Percentiles rank a stretch among this genome's conserved stretches.
Evolutionary conservation across 2,113 vertebrate species (phyloP).

Genomic region (Numenius arquata): DNA sequence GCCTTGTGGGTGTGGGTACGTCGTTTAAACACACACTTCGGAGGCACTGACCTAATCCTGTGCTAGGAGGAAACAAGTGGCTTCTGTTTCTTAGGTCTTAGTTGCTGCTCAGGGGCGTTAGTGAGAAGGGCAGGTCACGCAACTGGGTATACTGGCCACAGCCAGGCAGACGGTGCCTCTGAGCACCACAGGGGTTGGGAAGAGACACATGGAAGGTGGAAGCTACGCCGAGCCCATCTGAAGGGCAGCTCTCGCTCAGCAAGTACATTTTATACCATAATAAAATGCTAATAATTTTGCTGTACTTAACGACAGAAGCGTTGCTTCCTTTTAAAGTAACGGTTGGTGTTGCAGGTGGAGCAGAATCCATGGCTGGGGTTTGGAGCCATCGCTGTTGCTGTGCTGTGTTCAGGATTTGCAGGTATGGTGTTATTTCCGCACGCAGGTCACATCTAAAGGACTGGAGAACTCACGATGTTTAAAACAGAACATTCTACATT

Average conservation of each 20-base stretch:
- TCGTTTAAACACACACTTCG: neutral
- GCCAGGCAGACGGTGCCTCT: neutral
- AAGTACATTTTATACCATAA: neutral
- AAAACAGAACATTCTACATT: neutral
- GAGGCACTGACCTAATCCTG: neutral
- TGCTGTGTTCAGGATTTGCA: slow-evolving; percentile 97
- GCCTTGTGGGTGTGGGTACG: neutral
- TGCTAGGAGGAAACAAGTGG: neutral
- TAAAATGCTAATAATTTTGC: neutral
- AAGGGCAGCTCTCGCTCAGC: neutral
- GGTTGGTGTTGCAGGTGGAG: slow-evolving; percentile 81
- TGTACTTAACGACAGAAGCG: neutral
- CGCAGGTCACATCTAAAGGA: neutral
- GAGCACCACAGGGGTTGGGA: neutral
- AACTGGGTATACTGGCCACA: neutral
- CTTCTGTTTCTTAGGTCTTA: neutral
- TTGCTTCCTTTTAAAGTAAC: neutral
- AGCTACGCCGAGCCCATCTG: neutral
- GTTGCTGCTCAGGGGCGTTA: neutral
- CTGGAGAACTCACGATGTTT: neutral
- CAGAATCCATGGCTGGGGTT: slow-evolving; percentile 91
- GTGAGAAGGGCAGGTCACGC: neutral
- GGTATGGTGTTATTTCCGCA: slow-evolving; percentile 71
- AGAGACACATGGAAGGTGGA: neutral
- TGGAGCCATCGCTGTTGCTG: slow-evolving; percentile 86